A percentile compares a stretch with the other conserved stretches of the same genome.
Evolutionary conservation across 2,113 vertebrate species (phyloP).

Genomic region (Carassius carassius): DNA sequence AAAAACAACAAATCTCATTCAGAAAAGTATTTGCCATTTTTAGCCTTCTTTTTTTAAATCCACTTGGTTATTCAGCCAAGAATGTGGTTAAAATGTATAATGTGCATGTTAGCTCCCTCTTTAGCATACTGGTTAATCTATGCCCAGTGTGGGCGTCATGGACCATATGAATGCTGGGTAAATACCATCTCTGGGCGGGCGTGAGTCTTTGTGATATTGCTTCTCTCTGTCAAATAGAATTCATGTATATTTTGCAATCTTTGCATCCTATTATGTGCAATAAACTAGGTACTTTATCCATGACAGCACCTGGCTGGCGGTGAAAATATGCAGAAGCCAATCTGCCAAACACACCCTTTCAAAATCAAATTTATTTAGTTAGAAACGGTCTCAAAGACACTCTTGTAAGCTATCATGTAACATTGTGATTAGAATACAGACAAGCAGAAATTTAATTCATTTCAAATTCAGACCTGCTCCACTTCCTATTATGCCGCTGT

Average conservation of each 20-base stretch:
- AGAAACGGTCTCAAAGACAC: constrained; percentile 75
- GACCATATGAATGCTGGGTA: constrained; percentile 12
- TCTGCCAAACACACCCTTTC: constrained; percentile 77
- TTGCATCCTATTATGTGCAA: constrained; percentile 79
- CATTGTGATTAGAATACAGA: constrained; percentile 79
- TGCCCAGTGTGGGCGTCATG: constrained; percentile 45
- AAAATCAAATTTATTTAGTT: constrained; percentile 85
- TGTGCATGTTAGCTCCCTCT: constrained; percentile 56
- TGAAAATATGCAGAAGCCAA: constrained; percentile 63
- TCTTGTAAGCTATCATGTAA: constrained; percentile 82
- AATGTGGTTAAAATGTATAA: constrained; percentile 7
- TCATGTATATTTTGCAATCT: constrained; percentile 74
- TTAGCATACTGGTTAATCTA: constrained; percentile 72
- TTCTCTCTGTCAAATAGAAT: constrained; percentile 71
- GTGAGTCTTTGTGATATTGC: constrained; percentile 63
- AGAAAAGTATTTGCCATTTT: not conserved
- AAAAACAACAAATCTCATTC: not conserved
- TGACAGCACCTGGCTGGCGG: constrained; percentile 72
- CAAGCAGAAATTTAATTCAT: constrained; percentile 75
- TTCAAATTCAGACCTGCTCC: constrained; percentile 69
- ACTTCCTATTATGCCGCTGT: constrained; percentile 68
- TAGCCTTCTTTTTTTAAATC: not conserved
- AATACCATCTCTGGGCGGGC: constrained; percentile 13
- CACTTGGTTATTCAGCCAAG: constrained; percentile 42
- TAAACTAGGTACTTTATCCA: constrained; percentile 80